phyloP scores from a whole-genome alignment of 2,113 vertebrate species.

The Polypterus bichir region DNA sequence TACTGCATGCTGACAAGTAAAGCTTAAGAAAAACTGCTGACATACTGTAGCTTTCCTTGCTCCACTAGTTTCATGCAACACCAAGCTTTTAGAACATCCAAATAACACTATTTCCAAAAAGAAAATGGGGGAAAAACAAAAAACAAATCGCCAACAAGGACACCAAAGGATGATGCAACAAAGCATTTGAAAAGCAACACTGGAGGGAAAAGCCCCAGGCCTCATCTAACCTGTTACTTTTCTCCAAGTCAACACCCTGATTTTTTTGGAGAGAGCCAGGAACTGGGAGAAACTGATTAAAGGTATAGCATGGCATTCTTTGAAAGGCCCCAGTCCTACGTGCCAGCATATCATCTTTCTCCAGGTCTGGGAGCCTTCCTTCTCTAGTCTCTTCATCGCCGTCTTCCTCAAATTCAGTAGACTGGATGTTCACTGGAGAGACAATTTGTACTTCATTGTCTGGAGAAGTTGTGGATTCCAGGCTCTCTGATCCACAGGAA shows the following conservation, averaged over 20 bases:
- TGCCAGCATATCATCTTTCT: slow-evolving; percentile 64
- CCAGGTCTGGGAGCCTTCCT: slow-evolving; percentile 34
- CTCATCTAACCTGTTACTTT: too few species aligned
- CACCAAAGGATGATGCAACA: too few species aligned
- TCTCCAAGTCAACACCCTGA: background rate
- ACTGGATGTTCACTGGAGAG: slow-evolving; percentile 22
- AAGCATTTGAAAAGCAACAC: too few species aligned
- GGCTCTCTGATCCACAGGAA: slow-evolving; percentile 18
- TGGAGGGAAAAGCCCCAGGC: too few species aligned
- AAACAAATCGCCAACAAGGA: too few species aligned
- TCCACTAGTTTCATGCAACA: too few species aligned
- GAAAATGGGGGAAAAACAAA: too few species aligned
- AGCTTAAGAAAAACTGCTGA: too few species aligned
- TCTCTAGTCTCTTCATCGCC: slow-evolving; percentile 34
- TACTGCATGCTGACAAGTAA: too few species aligned
- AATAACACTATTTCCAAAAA: too few species aligned
- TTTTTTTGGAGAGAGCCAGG: background rate
- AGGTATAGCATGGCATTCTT: slow-evolving; percentile 28
- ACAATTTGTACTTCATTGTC: background rate
- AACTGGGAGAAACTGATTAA: slow-evolving; percentile 14
- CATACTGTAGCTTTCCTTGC: too few species aligned
- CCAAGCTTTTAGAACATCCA: too few species aligned
- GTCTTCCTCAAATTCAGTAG: slow-evolving; percentile 13
- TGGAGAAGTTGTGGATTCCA: slow-evolving; percentile 15
- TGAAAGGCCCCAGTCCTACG: slow-evolving; percentile 44